Evolutionary conservation across 2,888 invertebrate genomes (phyloP).

Genomic region (Lamproptera curius): DNA sequence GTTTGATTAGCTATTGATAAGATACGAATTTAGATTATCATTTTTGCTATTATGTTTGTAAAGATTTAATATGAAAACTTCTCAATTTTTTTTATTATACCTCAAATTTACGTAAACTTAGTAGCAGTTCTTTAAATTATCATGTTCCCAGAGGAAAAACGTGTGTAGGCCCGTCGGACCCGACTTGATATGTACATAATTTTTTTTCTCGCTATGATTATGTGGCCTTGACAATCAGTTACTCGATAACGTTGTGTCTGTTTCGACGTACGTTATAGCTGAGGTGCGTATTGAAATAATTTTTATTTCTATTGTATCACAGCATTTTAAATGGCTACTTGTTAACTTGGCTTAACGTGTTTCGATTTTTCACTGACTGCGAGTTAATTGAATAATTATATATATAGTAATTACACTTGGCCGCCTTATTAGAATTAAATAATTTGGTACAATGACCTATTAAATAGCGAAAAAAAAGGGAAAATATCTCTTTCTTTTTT

Average conservation of each 20-base stretch:
- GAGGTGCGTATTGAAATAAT: slow-evolving; percentile 5
- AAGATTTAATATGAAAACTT: not conserved
- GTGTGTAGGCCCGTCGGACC: not conserved
- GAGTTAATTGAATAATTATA: too few relatives aligned
- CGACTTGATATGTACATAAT: slow-evolving; percentile 5
- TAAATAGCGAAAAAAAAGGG: too few relatives aligned
- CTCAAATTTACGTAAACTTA: too few relatives aligned
- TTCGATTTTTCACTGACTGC: too few relatives aligned
- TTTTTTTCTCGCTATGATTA: slow-evolving; percentile 18
- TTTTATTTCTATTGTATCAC: not conserved
- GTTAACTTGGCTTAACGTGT: too few relatives aligned
- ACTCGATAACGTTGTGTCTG: slow-evolving; percentile 33
- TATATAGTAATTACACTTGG: too few relatives aligned
- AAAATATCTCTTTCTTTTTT: too few relatives aligned
- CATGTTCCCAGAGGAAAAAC: not conserved
- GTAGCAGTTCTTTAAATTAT: too few relatives aligned
- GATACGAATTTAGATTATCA: not conserved
- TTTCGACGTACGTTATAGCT: slow-evolving; percentile 27
- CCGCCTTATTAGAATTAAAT: too few relatives aligned
- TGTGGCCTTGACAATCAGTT: slow-evolving; percentile 36
- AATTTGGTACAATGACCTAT: too few relatives aligned
- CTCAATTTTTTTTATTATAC: not conserved
- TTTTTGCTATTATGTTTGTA: too few relatives aligned
- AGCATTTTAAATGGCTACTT: too few relatives aligned
- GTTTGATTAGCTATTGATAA: not conserved